A percentile compares a stretch with the other conserved stretches of the same genome.
These are phyloP conservation scores for Hydractinia echinata DNA, from an alignment of 30 jellyfish, hydroid and myxozoan species.

Conservation along the genomic window DNA sequence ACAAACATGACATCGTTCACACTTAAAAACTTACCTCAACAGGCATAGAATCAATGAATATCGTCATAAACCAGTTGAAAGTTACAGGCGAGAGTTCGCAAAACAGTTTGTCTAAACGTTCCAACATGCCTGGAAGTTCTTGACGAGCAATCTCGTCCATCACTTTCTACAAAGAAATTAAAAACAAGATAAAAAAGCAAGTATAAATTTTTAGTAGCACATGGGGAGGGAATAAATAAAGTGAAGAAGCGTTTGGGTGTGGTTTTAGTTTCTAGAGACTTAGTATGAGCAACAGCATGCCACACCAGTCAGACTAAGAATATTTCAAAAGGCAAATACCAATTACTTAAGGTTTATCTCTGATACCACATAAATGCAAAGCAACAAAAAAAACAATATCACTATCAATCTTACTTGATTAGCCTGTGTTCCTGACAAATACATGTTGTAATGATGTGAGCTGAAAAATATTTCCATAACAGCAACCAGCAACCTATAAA, in stretches of 20 bases:
- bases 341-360: no score
- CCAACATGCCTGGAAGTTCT: slow-evolving; percentile 53
- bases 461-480: slow-evolving; percentile 66
- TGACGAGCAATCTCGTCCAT: slow-evolving; percentile 40
- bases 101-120: slow-evolving; percentile 39
- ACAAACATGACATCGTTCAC: not conserved
- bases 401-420: slow-evolving; percentile 50
- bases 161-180: slow-evolving; percentile 44
- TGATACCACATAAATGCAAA: no score
- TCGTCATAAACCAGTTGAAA: slow-evolving; percentile 88
- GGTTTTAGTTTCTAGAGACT: no score
- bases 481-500: slow-evolving; percentile 68
- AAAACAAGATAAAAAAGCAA: not conserved
- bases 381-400: no score
- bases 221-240: no score
- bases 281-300: no score
- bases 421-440: slow-evolving; percentile 90
- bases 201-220: no score
- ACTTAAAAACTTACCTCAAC: slow-evolving; percentile 42
- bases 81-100: slow-evolving; percentile 89
- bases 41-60: slow-evolving; percentile 82
- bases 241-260: no score
- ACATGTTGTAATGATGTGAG: slow-evolving; percentile 62
- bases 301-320: no score
- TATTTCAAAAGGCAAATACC: no score